These are phyloP conservation scores for Whitmania pigra DNA, from an alignment of 1,140 invertebrate genomes.

Conservation along the genomic window DNA sequence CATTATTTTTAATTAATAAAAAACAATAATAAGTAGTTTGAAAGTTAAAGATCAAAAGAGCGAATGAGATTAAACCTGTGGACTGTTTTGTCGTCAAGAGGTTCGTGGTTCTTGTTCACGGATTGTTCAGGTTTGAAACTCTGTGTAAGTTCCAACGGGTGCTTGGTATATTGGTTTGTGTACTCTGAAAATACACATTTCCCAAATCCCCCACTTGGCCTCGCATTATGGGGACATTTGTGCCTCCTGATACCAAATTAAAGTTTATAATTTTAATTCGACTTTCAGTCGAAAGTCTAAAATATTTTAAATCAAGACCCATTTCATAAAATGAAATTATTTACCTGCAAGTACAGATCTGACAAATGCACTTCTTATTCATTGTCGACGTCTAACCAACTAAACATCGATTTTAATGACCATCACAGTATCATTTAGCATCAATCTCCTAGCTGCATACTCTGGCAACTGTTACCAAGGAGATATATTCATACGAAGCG, in stretches of 20 bases:
- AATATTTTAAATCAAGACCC: no score
- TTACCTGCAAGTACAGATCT: constrained; percentile 30
- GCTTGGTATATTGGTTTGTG: constrained; percentile 25
- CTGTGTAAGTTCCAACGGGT: constrained; percentile 18
- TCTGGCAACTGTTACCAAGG: no score
- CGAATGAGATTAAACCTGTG: constrained; percentile 25
- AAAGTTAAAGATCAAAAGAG: not conserved
- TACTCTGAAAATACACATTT: constrained; percentile 30
- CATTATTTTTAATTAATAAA: not conserved
- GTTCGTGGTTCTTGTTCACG: constrained; percentile 20
- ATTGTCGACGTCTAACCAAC: constrained; percentile 15
- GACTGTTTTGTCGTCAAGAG: constrained; percentile 29
- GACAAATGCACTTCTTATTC: constrained; percentile 29
- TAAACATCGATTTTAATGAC: no score
- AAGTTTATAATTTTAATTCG: not conserved
- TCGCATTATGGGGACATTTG: constrained; percentile 28
- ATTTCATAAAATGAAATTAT: not conserved
- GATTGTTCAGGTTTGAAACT: constrained; percentile 26
- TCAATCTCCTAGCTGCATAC: no score
- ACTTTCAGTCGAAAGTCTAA: no score
- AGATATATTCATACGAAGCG: no score
- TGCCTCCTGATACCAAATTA: constrained; percentile 23
- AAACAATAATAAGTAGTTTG: not conserved
- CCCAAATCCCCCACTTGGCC: constrained; percentile 1
- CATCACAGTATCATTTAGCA: no score